phyloP scores from a whole-genome alignment of 2,797 vertebrate genomes.

The Champsocephalus esox region DNA sequence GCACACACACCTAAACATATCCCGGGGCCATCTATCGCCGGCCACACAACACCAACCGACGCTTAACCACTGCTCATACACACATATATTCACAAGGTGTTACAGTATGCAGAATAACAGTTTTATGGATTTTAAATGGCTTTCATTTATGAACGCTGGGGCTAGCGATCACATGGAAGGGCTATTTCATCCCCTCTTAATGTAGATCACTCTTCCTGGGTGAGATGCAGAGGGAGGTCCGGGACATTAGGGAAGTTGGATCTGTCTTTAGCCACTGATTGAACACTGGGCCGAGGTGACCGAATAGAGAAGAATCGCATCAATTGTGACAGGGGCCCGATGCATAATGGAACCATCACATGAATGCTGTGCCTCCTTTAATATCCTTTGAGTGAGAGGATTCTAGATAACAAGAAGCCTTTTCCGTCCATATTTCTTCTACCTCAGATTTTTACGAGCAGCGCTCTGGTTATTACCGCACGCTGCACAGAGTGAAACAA shows the following conservation, averaged over 20 bases:
- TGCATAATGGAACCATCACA: slow-evolving; percentile 71
- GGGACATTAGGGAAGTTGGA: slow-evolving; percentile 78
- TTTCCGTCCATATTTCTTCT: slow-evolving; percentile 63
- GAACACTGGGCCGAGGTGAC: slow-evolving; percentile 63
- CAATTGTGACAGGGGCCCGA: slow-evolving; percentile 64
- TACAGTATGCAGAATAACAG: slow-evolving; percentile 82
- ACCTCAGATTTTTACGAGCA: slow-evolving; percentile 66
- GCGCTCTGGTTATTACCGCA: slow-evolving; percentile 56
- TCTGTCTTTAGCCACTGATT: slow-evolving; percentile 76
- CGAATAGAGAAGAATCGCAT: slow-evolving; percentile 60
- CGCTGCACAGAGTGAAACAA: slow-evolving; percentile 61
- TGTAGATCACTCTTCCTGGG: slow-evolving; percentile 76
- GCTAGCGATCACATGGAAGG: slow-evolving; percentile 79
- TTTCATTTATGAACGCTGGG: slow-evolving; percentile 82
- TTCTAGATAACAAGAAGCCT: slow-evolving; percentile 63
- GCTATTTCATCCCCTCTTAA: slow-evolving; percentile 81
- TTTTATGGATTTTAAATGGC: slow-evolving; percentile 86
- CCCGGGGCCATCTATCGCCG: slow-evolving; percentile 63
- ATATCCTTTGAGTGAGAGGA: slow-evolving; percentile 62
- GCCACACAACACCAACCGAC: slow-evolving; percentile 60
- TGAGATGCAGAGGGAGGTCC: slow-evolving; percentile 76
- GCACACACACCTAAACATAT: slow-evolving; percentile 52
- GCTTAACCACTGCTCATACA: slow-evolving; percentile 74
- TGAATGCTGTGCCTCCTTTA: slow-evolving; percentile 62
- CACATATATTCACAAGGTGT: slow-evolving; percentile 84